Conservation (phyloP, 2,888 invertebrate genomes). For the Lampropteryx suffumata region DNA sequence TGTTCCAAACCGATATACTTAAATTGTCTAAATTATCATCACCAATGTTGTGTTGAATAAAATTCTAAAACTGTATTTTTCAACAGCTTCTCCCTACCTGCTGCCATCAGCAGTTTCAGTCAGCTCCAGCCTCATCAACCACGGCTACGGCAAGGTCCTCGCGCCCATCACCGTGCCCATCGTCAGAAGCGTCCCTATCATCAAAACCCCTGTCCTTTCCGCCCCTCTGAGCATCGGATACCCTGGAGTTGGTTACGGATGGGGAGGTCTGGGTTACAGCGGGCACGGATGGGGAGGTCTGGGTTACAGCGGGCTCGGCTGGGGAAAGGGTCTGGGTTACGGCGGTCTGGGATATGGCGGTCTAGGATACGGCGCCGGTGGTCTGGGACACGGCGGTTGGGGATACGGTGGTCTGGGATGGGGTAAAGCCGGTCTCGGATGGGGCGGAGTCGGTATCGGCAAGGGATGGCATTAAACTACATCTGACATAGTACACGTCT, state of each 20-base stretch:
- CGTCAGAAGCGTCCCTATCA: conserved; percentile 26
- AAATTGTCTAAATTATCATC: no score
- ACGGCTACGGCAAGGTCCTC: conserved; percentile 51
- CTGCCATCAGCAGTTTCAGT: conserved; percentile 46
- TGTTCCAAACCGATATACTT: no score
- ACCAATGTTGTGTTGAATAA: no score
- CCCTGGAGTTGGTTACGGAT: conserved; percentile 16
- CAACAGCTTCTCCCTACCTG: conserved; percentile 34
- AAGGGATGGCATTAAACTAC: conserved; percentile 35
- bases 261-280: conserved; percentile 2
- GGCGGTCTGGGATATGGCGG: conserved; percentile 33
- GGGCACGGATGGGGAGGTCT: conserved; percentile 11
- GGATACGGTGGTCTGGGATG: conserved; percentile 18
- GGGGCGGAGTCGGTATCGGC: conserved; percentile 22
- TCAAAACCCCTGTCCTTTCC: conserved; percentile 39
- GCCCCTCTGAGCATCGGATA: conserved; percentile 34
- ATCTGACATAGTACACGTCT: conserved; percentile 5
- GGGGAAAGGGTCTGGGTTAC: conserved; percentile 13
- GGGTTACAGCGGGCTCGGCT: conserved; percentile 3
- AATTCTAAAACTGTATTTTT: background rate
- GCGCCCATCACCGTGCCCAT: conserved; percentile 43
- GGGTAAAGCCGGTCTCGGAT: conserved; percentile 19
- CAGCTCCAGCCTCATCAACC: conserved; percentile 58
- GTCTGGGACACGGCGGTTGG: conserved; percentile 29
- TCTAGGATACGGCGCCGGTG: conserved; percentile 12